Conservation (phyloP, 1,140 invertebrate genomes). For the Pemphigus obesinymphae region DNA sequence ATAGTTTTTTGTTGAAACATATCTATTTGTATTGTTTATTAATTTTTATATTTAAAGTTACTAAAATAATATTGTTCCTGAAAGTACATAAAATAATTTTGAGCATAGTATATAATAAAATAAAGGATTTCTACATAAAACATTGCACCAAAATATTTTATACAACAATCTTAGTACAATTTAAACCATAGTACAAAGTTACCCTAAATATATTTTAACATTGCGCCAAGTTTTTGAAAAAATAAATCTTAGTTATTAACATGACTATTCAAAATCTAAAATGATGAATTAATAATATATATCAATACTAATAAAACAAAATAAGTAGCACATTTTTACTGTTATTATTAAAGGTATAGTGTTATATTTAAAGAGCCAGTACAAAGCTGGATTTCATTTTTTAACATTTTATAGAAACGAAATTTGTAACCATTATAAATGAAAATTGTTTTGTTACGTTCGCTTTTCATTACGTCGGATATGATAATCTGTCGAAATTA, state of each 20-base stretch:
- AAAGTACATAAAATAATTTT: background rate
- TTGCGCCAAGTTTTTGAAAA: background rate
- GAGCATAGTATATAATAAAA: background rate
- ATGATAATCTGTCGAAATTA: too few relatives aligned
- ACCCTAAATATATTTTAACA: background rate
- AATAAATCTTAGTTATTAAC: too few relatives aligned
- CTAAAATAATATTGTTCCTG: background rate
- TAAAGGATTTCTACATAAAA: background rate
- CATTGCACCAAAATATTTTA: background rate
- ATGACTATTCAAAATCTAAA: background rate
- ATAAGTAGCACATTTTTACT: background rate
- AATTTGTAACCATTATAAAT: too few relatives aligned
- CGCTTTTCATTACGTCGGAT: too few relatives aligned
- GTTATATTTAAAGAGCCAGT: too few relatives aligned
- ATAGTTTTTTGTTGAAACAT: too few relatives aligned
- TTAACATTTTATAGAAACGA: too few relatives aligned
- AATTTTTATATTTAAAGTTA: background rate
- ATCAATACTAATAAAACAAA: background rate
- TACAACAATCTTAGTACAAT: background rate
- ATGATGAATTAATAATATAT: too few relatives aligned
- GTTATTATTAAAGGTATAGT: background rate
- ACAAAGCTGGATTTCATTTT: too few relatives aligned
- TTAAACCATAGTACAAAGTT: background rate
- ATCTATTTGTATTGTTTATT: background rate
- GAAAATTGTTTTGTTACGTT: too few relatives aligned